Conservation (phyloP, 2,888 invertebrate species). For the Baronia brevicornis region DNA sequence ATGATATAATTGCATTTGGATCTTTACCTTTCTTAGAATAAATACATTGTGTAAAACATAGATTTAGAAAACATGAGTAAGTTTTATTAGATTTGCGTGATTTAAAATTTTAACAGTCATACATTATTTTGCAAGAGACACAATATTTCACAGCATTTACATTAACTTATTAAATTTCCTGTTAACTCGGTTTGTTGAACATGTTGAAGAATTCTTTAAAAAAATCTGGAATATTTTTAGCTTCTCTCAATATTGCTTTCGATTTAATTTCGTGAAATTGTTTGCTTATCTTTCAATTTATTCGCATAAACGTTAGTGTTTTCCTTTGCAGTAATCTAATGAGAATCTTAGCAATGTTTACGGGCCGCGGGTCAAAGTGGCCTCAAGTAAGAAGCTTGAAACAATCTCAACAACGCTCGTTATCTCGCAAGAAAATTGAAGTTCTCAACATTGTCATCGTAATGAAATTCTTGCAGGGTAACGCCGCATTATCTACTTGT, state of each 20-base stretch:
- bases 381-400: conserved; percentile 50
- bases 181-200: not conserved
- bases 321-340: conserved; percentile 50
- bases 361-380: conserved; percentile 65
- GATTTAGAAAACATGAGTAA: too few species aligned
- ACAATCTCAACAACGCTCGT: conserved; percentile 60
- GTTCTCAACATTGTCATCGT: conserved; percentile 61
- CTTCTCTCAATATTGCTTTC: conserved; percentile 14
- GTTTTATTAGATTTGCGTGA: too few species aligned
- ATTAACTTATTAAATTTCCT: too few species aligned
- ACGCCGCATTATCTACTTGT: conserved; percentile 25
- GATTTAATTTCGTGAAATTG: conserved; percentile 16
- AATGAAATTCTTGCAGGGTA: conserved; percentile 61
- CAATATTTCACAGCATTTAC: too few species aligned
- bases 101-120: too few species aligned
- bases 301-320: conserved; percentile 40
- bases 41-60: too few species aligned
- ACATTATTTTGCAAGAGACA: too few species aligned
- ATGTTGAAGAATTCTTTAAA: not conserved
- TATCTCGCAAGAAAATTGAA: conserved; percentile 61
- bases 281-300: conserved; percentile 31
- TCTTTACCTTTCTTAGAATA: too few species aligned
- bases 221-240: not conserved
- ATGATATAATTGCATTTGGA: too few species aligned
- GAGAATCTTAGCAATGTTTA: conserved; percentile 58